Evolutionary conservation across 2,888 invertebrate genomes (phyloP).

Genomic region (Drosophila flavopinicola): DNA sequence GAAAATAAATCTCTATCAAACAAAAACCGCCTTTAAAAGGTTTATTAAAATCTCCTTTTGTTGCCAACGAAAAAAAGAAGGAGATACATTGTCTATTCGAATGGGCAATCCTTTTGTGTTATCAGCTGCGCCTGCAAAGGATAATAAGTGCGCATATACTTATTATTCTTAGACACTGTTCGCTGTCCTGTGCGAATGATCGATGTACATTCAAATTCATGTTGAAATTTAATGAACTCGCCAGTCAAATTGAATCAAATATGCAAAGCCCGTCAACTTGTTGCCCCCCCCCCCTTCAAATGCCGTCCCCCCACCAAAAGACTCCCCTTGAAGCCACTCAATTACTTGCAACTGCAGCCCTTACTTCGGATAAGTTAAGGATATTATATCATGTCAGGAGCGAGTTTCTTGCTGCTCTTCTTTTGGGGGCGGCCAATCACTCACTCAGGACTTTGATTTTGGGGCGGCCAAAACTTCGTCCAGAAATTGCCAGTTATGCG

Average conservation of each 20-base stretch:
- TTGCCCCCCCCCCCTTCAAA: slow-evolving; percentile 14
- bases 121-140: slow-evolving; percentile 1
- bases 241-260: slow-evolving; percentile 39
- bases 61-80: too few relatives aligned
- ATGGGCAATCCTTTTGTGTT: slow-evolving; percentile 5
- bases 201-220: slow-evolving; percentile 33
- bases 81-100: background rate
- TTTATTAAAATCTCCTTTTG: slow-evolving; percentile 7
- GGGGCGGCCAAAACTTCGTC: slow-evolving; percentile 14
- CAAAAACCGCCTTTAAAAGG: background rate
- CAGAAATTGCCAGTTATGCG: slow-evolving; percentile 13
- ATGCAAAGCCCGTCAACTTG: slow-evolving; percentile 44
- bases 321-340: slow-evolving; percentile 9
- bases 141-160: background rate
- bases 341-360: slow-evolving; percentile 23
- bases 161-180: slow-evolving; percentile 19
- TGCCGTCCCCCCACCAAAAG: too few relatives aligned
- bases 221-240: slow-evolving; percentile 40
- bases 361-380: slow-evolving; percentile 9
- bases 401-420: slow-evolving; percentile 3
- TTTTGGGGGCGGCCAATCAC: slow-evolving; percentile 33
- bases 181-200: slow-evolving; percentile 24
- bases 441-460: slow-evolving; percentile 37
- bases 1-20: background rate
- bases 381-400: slow-evolving; percentile 34